Conservation (phyloP, 2,797 vertebrate genomes). For the Acanthurus leucopareius region DNA sequence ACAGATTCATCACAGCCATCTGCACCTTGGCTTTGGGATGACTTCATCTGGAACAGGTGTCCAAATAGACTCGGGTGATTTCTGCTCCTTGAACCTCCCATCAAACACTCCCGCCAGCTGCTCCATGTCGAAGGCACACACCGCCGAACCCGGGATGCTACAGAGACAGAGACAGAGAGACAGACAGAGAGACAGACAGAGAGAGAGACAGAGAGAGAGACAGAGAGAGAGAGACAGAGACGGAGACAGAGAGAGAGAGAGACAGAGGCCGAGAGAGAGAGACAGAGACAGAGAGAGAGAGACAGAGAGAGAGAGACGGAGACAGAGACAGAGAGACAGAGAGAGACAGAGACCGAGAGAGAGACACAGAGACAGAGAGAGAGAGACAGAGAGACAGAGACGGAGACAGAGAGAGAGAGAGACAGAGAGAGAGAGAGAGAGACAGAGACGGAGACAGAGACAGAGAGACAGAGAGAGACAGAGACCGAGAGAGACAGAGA, state of each 20-base stretch:
- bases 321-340: too few relatives aligned
- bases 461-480: too few relatives aligned
- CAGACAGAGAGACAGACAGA: slow-evolving; percentile 32
- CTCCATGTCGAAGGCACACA: slow-evolving; percentile 97
- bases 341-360: too few relatives aligned
- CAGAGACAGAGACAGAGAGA: slow-evolving; percentile 22
- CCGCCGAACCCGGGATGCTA: slow-evolving; percentile 95
- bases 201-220: slow-evolving; percentile 17
- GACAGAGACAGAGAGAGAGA: too few relatives aligned
- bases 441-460: too few relatives aligned
- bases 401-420: slow-evolving; percentile 33
- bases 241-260: too few relatives aligned
- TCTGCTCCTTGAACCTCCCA: slow-evolving; percentile 97
- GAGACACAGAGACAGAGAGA: slow-evolving; percentile 23
- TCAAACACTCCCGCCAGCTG: slow-evolving; percentile 93
- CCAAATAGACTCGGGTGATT: slow-evolving; percentile 97
- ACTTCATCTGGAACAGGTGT: slow-evolving; percentile 94
- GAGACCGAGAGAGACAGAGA: too few relatives aligned
- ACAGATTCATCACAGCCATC: slow-evolving; percentile 52
- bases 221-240: not conserved
- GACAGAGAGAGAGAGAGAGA: slow-evolving; percentile 12
- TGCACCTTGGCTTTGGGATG: slow-evolving; percentile 94
- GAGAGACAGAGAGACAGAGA: slow-evolving; percentile 19
- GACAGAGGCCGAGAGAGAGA: too few relatives aligned
- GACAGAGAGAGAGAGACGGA: too few relatives aligned